These are phyloP conservation scores for Tricholauxania praeusta DNA, from an alignment of 2,888 invertebrate species.

Conservation along the genomic window DNA sequence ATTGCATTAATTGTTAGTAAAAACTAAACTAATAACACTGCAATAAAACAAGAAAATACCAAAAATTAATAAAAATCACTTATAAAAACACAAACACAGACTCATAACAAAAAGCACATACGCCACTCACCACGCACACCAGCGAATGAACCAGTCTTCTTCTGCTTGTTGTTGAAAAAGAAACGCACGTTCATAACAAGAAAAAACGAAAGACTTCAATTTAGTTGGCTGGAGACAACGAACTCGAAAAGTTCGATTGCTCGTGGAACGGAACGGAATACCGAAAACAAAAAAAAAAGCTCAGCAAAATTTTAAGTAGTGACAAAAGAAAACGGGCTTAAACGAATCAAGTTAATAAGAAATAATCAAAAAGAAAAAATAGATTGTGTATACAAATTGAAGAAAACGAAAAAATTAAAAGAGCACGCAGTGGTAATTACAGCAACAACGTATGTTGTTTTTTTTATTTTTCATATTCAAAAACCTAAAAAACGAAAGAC, in stretches of 20 bases:
- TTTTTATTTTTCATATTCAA: no score
- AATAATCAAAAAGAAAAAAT: not conserved
- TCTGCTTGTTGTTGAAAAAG: conserved; percentile 23
- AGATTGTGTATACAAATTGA: not conserved
- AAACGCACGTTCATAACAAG: conserved; percentile 53
- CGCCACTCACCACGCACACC: conserved; percentile 6
- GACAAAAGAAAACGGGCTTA: conserved; percentile 8
- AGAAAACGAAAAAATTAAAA: conserved; percentile 13
- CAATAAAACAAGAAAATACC: not conserved
- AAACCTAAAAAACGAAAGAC: not conserved
- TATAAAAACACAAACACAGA: conserved; percentile 29
- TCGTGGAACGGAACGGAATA: conserved; percentile 42
- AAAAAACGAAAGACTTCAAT: conserved; percentile 67
- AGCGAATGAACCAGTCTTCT: not conserved
- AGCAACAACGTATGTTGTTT: conserved; percentile 9
- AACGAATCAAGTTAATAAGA: conserved; percentile 10
- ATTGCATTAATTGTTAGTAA: no score
- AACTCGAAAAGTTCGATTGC: conserved; percentile 63
- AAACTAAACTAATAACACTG: no score
- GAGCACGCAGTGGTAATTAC: conserved; percentile 33
- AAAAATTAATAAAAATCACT: conserved; percentile 1
- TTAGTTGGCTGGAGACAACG: conserved; percentile 68
- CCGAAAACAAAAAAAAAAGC: conserved; percentile 5
- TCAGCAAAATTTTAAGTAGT: not conserved
- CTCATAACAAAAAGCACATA: conserved; percentile 4